Conservation (phyloP, 2,888 invertebrate genomes). For the Marasmarcha lunaedactyla region DNA sequence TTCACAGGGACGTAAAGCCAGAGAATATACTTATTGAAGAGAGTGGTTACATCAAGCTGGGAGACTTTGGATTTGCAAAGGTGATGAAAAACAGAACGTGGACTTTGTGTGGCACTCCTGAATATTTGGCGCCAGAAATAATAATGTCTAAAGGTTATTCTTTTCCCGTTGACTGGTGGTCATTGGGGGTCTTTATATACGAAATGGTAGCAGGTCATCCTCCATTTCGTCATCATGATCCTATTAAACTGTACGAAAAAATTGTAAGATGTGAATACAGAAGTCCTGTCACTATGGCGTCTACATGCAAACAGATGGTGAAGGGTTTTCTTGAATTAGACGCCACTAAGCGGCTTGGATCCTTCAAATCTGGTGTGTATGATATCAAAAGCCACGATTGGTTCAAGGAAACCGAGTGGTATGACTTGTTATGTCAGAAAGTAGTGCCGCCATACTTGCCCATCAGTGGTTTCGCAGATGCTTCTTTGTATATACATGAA, state of each 20-base stretch:
- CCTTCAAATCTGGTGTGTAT: constrained; percentile 85
- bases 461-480: constrained; percentile 57
- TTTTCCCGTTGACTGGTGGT: constrained; percentile 95
- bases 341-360: constrained; percentile 78
- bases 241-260: constrained; percentile 92
- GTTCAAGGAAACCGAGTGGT: constrained; percentile 88
- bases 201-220: constrained; percentile 92
- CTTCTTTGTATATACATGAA: constrained; percentile 18
- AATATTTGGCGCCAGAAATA: constrained; percentile 94
- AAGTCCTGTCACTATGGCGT: constrained; percentile 82
- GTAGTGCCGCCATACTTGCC: constrained; percentile 74
- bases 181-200: constrained; percentile 86
- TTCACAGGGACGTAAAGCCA: constrained; percentile 92
- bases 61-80: constrained; percentile 95
- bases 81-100: constrained; percentile 80
- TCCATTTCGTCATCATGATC: constrained; percentile 89
- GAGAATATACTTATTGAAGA: constrained; percentile 86
- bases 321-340: constrained; percentile 78
- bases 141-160: constrained; percentile 92
- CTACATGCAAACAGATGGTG: constrained; percentile 82
- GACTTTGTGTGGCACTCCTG: constrained; percentile 95
- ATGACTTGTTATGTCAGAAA: constrained; percentile 80
- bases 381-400: constrained; percentile 93
- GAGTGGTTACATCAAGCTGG: constrained; percentile 82
- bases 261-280: constrained; percentile 89